phyloP scores from a whole-genome alignment of 2,113 vertebrate genomes.

The Pyxicephalus adspersus region DNA sequence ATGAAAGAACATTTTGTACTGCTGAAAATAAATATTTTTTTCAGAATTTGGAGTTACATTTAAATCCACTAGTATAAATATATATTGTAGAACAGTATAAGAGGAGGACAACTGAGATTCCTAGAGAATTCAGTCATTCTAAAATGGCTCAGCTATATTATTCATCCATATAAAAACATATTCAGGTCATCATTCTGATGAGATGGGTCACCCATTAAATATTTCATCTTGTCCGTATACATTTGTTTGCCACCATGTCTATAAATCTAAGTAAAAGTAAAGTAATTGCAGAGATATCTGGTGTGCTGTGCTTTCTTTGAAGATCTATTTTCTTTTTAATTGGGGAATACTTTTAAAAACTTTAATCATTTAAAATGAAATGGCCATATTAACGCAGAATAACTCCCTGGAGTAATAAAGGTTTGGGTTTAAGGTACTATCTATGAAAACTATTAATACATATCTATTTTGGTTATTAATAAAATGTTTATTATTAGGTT shows the following conservation, averaged over 20 bases:
- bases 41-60: background rate
- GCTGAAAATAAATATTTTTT: background rate
- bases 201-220: background rate
- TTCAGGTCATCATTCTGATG: background rate
- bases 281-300: slow-evolving; percentile 10
- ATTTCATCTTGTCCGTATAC: background rate
- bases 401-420: background rate
- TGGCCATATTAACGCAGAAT: background rate
- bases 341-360: background rate
- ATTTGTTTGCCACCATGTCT: background rate
- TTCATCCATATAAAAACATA: background rate
- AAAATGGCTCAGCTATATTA: background rate
- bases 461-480: background rate
- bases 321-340: slow-evolving; percentile 27
- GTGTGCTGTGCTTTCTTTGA: slow-evolving; percentile 17
- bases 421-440: background rate
- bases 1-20: slow-evolving; percentile 9
- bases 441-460: background rate
- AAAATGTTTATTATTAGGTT: too few species aligned
- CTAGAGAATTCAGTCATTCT: background rate
- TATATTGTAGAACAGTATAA: background rate
- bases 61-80: background rate
- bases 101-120: background rate
- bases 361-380: slow-evolving; percentile 26
- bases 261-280: background rate